Evolutionary conservation across 37 sponge, comb jelly and placozoan species (phyloP).

Genomic region (Aplysina aerophoba): DNA sequence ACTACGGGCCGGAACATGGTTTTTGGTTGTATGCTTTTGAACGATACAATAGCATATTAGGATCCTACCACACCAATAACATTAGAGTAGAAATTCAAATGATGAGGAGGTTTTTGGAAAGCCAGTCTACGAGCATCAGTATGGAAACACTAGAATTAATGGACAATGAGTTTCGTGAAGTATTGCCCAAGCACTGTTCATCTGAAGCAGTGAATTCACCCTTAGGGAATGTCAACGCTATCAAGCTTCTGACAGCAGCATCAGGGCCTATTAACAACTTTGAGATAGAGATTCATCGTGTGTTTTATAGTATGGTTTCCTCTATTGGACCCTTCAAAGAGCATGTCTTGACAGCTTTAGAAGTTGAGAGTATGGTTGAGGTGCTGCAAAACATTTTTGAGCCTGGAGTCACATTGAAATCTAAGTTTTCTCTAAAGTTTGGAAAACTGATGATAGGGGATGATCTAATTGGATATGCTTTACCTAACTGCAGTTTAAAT

Average conservation of each 20-base stretch:
- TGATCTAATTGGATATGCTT: constrained; percentile 48
- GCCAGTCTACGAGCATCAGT: too few species aligned
- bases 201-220: too few species aligned
- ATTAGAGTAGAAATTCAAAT: constrained; percentile 47
- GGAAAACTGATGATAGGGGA: constrained; percentile 6
- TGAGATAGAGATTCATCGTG: neutral
- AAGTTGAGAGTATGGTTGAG: constrained; percentile 5
- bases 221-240: too few species aligned
- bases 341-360: neutral
- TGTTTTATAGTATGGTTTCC: constrained; percentile 5
- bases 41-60: constrained; percentile 59
- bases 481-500: neutral
- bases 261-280: constrained; percentile 22
- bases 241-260: constrained; percentile 8
- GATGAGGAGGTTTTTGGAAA: constrained; percentile 43
- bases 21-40: constrained; percentile 64
- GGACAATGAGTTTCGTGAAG: too few species aligned
- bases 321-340: constrained; percentile 28
- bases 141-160: too few species aligned
- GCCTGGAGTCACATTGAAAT: constrained; percentile 1
- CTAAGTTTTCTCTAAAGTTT: constrained; percentile 14
- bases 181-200: too few species aligned
- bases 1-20: constrained; percentile 58
- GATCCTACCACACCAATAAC: constrained; percentile 42
- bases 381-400: neutral